Conservation (phyloP, 2,797 vertebrate genomes). For the Tenualosa thibaudeaui region DNA sequence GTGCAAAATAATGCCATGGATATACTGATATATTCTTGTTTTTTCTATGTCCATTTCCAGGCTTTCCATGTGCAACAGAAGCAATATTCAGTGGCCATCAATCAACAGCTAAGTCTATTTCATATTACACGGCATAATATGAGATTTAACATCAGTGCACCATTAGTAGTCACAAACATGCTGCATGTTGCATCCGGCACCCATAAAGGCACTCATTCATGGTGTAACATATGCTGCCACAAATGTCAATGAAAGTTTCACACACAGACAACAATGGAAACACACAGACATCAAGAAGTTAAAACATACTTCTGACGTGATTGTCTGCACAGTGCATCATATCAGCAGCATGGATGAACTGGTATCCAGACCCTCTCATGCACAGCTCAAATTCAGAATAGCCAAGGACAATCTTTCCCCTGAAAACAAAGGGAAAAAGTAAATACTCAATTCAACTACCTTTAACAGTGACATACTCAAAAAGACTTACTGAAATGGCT, state of each 20-base stretch:
- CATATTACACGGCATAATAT: too few species aligned
- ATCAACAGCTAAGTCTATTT: too few species aligned
- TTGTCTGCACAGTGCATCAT: constrained; percentile 71
- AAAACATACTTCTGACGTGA: constrained; percentile 58
- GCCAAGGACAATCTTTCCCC: constrained; percentile 64
- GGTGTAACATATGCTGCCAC: too few species aligned
- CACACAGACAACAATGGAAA: neutral
- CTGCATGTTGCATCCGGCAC: too few species aligned
- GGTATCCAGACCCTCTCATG: constrained; percentile 61
- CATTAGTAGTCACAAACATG: too few species aligned
- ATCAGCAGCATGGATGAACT: constrained; percentile 68
- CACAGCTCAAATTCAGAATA: constrained; percentile 61
- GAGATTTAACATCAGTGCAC: too few species aligned
- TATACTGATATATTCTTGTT: too few species aligned
- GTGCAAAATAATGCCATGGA: too few species aligned
- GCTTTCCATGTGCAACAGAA: too few species aligned
- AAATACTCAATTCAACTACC: constrained; percentile 3
- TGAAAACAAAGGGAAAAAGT: constrained; percentile 29
- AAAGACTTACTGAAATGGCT: neutral
- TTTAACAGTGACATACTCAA: neutral
- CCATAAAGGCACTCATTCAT: too few species aligned
- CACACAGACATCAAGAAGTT: neutral
- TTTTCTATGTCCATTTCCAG: too few species aligned
- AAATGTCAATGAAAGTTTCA: neutral
- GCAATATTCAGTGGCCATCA: too few species aligned